Conservation (phyloP, 2,888 invertebrate species). For the Drosophila falleni region DNA sequence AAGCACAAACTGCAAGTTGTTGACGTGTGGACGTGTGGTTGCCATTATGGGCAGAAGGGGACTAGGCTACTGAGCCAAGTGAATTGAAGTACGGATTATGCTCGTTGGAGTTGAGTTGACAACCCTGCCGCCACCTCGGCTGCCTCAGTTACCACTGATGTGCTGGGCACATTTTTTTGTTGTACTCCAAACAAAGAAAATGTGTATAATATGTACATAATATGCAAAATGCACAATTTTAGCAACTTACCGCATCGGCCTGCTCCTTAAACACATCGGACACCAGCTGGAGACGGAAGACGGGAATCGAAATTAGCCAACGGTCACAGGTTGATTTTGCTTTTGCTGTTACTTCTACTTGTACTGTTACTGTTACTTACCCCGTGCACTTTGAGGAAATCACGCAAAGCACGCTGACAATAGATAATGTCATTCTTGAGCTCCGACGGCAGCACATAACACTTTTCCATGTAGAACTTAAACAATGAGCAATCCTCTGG, state of each 20-base stretch:
- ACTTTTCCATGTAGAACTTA: slow-evolving; percentile 75
- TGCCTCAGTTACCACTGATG: slow-evolving; percentile 7
- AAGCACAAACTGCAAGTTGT: neutral
- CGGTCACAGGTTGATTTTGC: slow-evolving; percentile 31
- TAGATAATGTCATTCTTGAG: slow-evolving; percentile 84
- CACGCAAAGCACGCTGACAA: slow-evolving; percentile 83
- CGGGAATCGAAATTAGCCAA: slow-evolving; percentile 29
- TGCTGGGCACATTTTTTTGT: slow-evolving; percentile 19
- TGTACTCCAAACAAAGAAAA: slow-evolving; percentile 46
- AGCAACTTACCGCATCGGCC: slow-evolving; percentile 76
- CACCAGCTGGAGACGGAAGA: slow-evolving; percentile 64
- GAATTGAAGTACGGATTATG: slow-evolving; percentile 3
- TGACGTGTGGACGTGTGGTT: slow-evolving; percentile 1
- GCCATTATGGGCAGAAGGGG: neutral
- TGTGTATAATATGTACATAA: slow-evolving; percentile 2
- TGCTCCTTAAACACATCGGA: slow-evolving; percentile 80
- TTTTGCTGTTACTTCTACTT: neutral
- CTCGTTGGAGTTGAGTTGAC: slow-evolving; percentile 42
- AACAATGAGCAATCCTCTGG: slow-evolving; percentile 52
- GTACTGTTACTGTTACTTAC: slow-evolving; percentile 60
- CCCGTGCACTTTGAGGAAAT: slow-evolving; percentile 84
- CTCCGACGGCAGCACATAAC: slow-evolving; percentile 81
- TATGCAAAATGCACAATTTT: slow-evolving; percentile 7
- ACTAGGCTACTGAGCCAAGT: slow-evolving; percentile 5
- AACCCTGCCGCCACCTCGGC: slow-evolving; percentile 32